These are phyloP conservation scores for Agrochola lota DNA, from an alignment of 2,888 invertebrate species.

Conservation along the genomic window DNA sequence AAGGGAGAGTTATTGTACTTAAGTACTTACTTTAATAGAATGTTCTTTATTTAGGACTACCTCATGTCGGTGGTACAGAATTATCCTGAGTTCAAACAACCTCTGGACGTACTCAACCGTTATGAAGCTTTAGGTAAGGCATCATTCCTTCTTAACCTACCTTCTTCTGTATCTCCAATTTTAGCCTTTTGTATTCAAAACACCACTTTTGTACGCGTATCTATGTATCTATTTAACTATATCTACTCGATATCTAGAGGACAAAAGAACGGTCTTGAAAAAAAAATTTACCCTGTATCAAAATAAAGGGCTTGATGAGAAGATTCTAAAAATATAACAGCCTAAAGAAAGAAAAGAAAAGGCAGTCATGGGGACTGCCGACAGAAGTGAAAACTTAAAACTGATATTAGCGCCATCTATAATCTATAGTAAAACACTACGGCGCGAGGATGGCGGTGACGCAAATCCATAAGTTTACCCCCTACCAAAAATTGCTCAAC, in stretches of 20 bases:
- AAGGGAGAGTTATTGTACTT: no score
- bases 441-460: no score
- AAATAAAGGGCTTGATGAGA: not conserved
- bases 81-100: constrained; percentile 90
- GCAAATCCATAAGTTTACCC: no score
- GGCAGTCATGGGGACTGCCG: no score
- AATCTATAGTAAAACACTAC: no score
- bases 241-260: no score
- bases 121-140: constrained; percentile 90
- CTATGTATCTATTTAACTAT: not conserved
- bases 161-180: not conserved
- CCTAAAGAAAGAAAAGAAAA: not conserved
- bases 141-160: not conserved
- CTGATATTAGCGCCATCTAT: no score
- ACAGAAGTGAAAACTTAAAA: no score
- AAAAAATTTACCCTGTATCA: not conserved
- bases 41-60: constrained; percentile 84
- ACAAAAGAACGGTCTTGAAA: not conserved
- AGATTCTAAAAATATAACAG: not conserved
- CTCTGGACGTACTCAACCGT: constrained; percentile 91
- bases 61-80: constrained; percentile 90
- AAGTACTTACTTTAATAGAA: not conserved
- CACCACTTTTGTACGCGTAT: not conserved
- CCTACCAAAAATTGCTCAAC: no score
- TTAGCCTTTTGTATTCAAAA: not conserved